Evolutionary conservation across 2,888 invertebrate genomes (phyloP).

Genomic region (Lissocephala sabroskyi): DNA sequence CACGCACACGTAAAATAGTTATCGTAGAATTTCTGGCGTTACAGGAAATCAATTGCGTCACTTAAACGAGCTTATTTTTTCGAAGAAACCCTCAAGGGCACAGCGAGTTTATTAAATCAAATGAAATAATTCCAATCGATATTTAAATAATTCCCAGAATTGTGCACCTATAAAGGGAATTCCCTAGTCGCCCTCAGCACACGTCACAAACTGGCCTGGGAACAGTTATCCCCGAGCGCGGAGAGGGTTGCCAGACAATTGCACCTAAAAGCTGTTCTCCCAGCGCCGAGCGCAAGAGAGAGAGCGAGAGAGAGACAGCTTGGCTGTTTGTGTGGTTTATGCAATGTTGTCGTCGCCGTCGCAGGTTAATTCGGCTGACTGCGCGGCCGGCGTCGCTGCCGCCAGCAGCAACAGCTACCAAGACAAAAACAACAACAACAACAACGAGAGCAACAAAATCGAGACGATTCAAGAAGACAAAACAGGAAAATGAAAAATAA

Average conservation of each 20-base stretch:
- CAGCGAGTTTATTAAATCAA: not conserved
- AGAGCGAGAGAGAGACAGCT: constrained; percentile 18
- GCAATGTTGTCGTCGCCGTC: constrained; percentile 23
- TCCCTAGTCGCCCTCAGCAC: not conserved
- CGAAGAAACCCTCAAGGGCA: no score
- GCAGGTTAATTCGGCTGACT: constrained; percentile 44
- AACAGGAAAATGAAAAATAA: constrained; percentile 65
- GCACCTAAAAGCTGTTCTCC: no score
- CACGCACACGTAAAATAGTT: not conserved
- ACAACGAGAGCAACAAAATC: constrained; percentile 8
- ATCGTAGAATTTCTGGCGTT: not conserved
- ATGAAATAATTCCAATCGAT: no score
- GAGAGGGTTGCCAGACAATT: constrained; percentile 17
- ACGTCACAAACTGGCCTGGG: constrained; percentile 3
- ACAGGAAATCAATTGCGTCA: no score
- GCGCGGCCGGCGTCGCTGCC: constrained; percentile 18
- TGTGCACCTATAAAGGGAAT: not conserved
- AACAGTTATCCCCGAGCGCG: constrained; percentile 30
- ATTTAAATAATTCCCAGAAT: no score
- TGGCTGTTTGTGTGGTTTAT: constrained; percentile 32
- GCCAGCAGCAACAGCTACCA: constrained; percentile 6
- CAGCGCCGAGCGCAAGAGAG: constrained; percentile 11
- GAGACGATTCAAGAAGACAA: constrained; percentile 51
- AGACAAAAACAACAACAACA: constrained; percentile 19
- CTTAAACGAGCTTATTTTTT: no score